Percentiles rank a stretch among this genome's conserved stretches.
These are phyloP conservation scores for Leptoclinus maculatus DNA, from an alignment of 2,797 vertebrate species.

Conservation along the genomic window DNA sequence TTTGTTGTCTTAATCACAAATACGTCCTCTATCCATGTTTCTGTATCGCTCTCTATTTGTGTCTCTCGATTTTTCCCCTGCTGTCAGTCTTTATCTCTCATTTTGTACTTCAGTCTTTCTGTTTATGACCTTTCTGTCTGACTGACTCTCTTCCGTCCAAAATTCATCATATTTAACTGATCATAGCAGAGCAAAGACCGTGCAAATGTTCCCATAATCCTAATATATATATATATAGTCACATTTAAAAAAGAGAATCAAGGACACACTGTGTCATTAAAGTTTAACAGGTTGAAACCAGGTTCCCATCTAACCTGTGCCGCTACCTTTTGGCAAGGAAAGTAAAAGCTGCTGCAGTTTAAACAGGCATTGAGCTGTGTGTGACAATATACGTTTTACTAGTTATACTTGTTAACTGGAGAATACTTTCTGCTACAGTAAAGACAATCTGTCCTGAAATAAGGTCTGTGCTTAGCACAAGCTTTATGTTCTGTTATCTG, in stretches of 20 bases:
- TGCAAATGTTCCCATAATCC: neutral
- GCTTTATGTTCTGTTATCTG: neutral
- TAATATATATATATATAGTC: neutral
- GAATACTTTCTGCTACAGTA: neutral
- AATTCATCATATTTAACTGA: neutral
- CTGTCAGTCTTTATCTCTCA: neutral
- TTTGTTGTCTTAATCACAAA: neutral
- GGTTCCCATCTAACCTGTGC: neutral
- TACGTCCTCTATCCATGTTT: neutral
- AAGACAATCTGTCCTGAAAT: neutral
- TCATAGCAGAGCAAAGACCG: neutral
- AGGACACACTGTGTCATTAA: neutral
- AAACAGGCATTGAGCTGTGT: neutral
- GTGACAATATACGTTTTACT: neutral
- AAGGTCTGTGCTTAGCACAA: neutral
- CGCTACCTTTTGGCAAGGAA: neutral
- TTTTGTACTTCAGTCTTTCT: neutral
- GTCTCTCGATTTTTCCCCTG: neutral
- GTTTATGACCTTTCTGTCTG: conserved; percentile 7
- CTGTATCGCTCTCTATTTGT: neutral
- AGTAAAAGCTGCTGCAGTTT: neutral
- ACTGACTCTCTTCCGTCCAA: neutral
- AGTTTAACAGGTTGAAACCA: conserved; percentile 17
- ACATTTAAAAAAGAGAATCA: neutral
- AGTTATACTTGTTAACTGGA: neutral